phyloP scores from a whole-genome alignment of 2,113 vertebrate genomes.

The Amphilophus citrinellus region DNA sequence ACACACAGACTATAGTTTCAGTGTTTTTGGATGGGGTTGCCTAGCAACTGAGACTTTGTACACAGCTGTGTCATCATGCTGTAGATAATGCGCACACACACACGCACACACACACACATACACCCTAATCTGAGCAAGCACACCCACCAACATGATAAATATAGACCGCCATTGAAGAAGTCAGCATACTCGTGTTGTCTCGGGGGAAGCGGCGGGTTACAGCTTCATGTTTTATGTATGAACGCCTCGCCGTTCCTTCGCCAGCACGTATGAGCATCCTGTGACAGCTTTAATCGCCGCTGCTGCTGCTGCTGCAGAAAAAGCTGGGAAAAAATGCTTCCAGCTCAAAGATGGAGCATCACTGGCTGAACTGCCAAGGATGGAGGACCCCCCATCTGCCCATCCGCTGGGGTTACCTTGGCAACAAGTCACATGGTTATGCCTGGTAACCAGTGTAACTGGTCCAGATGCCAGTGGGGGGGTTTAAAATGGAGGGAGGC shows the following conservation, averaged over 20 bases:
- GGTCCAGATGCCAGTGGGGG: slow-evolving; percentile 49
- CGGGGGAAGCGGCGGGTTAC: neutral
- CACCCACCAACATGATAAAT: slow-evolving; percentile 47
- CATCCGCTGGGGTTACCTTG: slow-evolving; percentile 48
- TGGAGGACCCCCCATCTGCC: neutral
- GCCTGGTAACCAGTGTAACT: slow-evolving; percentile 36
- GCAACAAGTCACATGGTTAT: slow-evolving; percentile 56
- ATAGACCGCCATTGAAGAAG: slow-evolving; percentile 52
- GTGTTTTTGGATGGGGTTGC: slow-evolving; percentile 66
- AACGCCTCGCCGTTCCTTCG: neutral
- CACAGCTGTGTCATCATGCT: slow-evolving; percentile 64
- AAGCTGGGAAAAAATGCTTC: neutral
- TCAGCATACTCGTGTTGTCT: slow-evolving; percentile 50
- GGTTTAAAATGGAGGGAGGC: neutral
- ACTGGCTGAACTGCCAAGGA: neutral
- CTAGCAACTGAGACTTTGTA: slow-evolving; percentile 71
- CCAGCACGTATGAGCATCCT: neutral
- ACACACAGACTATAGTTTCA: slow-evolving; percentile 29
- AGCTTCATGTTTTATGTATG: neutral
- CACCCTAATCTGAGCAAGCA: slow-evolving; percentile 28
- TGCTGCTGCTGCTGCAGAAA: neutral
- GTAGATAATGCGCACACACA: slow-evolving; percentile 32
- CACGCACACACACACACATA: slow-evolving; percentile 22
- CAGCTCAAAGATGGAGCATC: neutral
- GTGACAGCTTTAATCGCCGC: neutral